Evolutionary conservation across 2,797 vertebrate genomes (phyloP).

Genomic region (Microctenopoma stevenorrisi): DNA sequence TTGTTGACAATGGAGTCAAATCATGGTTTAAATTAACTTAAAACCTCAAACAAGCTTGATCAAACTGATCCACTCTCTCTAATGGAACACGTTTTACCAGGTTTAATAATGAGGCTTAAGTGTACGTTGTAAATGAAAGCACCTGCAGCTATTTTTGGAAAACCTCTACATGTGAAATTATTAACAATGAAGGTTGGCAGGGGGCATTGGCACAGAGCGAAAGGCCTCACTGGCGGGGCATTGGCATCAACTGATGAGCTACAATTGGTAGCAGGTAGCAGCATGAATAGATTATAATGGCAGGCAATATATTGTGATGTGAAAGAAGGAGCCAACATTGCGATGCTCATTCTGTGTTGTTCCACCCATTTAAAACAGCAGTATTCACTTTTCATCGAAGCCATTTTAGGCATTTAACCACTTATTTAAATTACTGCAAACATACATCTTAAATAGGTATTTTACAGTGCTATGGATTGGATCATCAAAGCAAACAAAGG

Average conservation of each 20-base stretch:
- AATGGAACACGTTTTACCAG: background rate
- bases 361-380: background rate
- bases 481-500: constrained; percentile 16
- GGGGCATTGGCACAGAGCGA: constrained; percentile 22
- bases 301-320: background rate
- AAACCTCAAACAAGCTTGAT: background rate
- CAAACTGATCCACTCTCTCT: background rate
- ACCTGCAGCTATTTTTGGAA: constrained; percentile 45
- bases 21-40: background rate
- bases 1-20: background rate
- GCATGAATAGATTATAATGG: background rate
- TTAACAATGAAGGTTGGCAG: constrained; percentile 31
- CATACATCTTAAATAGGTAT: background rate
- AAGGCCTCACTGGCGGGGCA: constrained; percentile 38
- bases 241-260: constrained; percentile 33
- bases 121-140: constrained; percentile 27
- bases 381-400: background rate
- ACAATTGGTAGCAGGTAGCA: constrained; percentile 20
- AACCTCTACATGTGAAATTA: constrained; percentile 35
- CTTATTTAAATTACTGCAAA: background rate
- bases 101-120: constrained; percentile 1
- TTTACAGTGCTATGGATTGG: constrained; percentile 1
- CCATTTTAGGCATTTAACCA: background rate
- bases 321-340: background rate
- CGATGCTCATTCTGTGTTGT: background rate